Percentiles rank a stretch among this genome's conserved stretches.
Evolutionary conservation across 2,888 invertebrate species (phyloP).

Genomic region (Tholera decimalis): DNA sequence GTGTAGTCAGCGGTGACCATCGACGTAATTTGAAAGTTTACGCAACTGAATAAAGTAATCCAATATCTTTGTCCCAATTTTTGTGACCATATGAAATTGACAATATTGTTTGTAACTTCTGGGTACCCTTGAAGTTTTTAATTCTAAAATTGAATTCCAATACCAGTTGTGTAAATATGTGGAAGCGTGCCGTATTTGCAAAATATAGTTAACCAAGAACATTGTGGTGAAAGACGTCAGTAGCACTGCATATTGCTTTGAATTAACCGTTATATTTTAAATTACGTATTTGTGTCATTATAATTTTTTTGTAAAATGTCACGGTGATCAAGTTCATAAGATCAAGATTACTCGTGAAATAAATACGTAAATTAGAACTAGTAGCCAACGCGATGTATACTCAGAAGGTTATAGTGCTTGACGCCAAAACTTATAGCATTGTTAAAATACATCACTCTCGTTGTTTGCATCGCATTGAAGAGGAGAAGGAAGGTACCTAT

Average conservation of each 20-base stretch:
- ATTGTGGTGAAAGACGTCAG: slow-evolving; percentile 62
- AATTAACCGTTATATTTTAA: slow-evolving; percentile 44
- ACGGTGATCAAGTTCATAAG: slow-evolving; percentile 45
- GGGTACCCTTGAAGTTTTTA: slow-evolving; percentile 69
- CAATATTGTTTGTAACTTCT: slow-evolving; percentile 54
- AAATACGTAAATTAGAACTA: slow-evolving; percentile 21
- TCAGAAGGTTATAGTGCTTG: slow-evolving; percentile 78
- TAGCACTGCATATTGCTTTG: slow-evolving; percentile 61
- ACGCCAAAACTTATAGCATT: slow-evolving; percentile 81
- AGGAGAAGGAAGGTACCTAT: slow-evolving; percentile 82
- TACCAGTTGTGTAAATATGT: slow-evolving; percentile 83
- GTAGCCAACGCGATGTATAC: slow-evolving; percentile 75
- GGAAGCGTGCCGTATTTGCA: slow-evolving; percentile 81
- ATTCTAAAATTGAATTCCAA: slow-evolving; percentile 77
- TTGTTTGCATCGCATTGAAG: slow-evolving; percentile 82
- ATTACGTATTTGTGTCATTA: slow-evolving; percentile 1
- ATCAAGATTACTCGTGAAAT: slow-evolving; percentile 37
- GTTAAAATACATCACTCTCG: slow-evolving; percentile 84
- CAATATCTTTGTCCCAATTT: slow-evolving; percentile 80
- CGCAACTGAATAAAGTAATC: slow-evolving; percentile 81
- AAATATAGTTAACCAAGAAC: slow-evolving; percentile 56
- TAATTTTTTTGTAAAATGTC: slow-evolving; percentile 44
- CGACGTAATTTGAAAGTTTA: slow-evolving; percentile 62
- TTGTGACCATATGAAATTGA: slow-evolving; percentile 71
- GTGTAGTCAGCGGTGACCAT: slow-evolving; percentile 38